Base-by-base conservation (phyloP, 2,888 invertebrate species). In the Ornithoptera priamus region DNA sequence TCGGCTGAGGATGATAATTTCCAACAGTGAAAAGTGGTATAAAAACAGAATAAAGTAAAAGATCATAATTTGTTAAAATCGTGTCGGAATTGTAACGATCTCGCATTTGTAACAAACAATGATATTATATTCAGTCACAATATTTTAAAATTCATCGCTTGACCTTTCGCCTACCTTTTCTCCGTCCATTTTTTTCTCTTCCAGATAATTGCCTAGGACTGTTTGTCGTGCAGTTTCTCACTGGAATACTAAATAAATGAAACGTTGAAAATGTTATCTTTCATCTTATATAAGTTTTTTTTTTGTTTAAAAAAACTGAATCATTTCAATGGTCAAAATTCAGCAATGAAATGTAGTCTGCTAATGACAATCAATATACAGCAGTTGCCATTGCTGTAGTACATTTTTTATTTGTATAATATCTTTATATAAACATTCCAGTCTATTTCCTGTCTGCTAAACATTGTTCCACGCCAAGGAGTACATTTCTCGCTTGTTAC, bases 131-230 rank as follows among this genome's bases (percentile, higher is more conserved):
- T 64, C 46, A 57, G 65, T 30, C 46, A 65, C 53, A 67, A 75
- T 66, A 62, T n/a, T 66, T 70, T 70, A 70, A 66, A 70, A 70
- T 70, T 70, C 70, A 66, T 59, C 70, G 58, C 62, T 59, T 62
- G 58, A 62, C 66, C 70, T 62, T 70, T 62, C 42, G 39, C 62
- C 67, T 68, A 67, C 67, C 67, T 67, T 70, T 67, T 67, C 53
- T 42, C 60, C 56, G 62, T 70, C 59, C 62, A 36, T 65, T 63
- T 70, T 66, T 63, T 66, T 58, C 62, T 67, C 64, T 70, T 64
- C 24, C 62, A 70, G 67, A 67, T 70, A 70, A 70, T 67, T 70
- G 67, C 63, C 58, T 39, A 63, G 60, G 63, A 67, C 53, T 67
- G 70, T 62, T 70, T 67, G 70, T 66, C 59, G 63, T 42, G 56